Evolutionary conservation across 2,113 vertebrate species (phyloP), one percentile per base, ranked within the genome.

Genomic region (Gasterosteus aculeatus): DNA sequence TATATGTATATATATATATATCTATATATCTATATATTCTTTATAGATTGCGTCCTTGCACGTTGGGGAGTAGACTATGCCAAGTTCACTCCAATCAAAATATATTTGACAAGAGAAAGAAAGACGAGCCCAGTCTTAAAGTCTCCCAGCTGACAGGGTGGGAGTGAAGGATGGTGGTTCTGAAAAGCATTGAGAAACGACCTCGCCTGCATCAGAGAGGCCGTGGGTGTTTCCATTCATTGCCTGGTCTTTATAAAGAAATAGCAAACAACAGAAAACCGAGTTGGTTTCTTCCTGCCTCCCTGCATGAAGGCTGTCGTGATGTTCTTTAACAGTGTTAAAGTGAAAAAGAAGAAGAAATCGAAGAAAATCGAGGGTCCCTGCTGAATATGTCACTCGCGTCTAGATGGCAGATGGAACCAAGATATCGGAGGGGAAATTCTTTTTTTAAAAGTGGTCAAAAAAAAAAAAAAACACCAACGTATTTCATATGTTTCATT

Each of bases 351-450:
- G 22, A 26, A 26, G 22, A 26, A 26, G 22, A 26, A 26, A 26
- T 26, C 22, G 22, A 59, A 70, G 70, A 76, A 78, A 87, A 87
- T 87, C 53, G 49, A 85, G 22, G 22, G 84, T 80, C 3, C 51
- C 41, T 47, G 85, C 59, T 49, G 67, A 70, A 61, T 75, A 73
- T 82, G 83, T 84, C 74, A 54, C 81, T 68, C 7, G 26, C 2
- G 72, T 79, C 69, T 80, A 76, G 70, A 39, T 59, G 2, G 10
- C 88, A 89, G 85, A 86, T 89, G 85, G 74, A 78, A 85, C 61
- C 64, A 70, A 84, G 83, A 88, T 89, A 81, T 77, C 61, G 77
- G 68, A 59, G 83, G 22, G 56, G 42, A 72, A 78, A 9, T 75
- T 39, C 31, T 77, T 33, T 33, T 33, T 33, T 26, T 26, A 26